phyloP scores from a whole-genome alignment of 2,888 invertebrate species.

The Archaeoteleia sp. region DNA sequence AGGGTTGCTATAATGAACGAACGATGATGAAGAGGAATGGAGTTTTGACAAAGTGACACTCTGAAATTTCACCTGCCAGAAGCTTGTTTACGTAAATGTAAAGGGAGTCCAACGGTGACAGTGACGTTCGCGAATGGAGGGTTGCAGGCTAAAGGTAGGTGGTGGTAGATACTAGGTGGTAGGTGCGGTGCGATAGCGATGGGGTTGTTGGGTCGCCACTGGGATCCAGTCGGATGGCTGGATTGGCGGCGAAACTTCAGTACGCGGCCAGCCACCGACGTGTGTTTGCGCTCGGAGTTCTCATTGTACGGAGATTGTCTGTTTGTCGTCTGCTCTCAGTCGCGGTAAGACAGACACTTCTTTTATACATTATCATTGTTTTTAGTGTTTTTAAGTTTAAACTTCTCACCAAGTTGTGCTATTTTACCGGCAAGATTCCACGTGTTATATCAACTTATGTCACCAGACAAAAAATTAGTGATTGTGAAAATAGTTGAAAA shows the following conservation, averaged over 20 bases:
- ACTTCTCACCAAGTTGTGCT: not conserved
- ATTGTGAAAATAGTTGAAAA: too few relatives aligned
- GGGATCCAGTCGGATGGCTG: constrained; percentile 59
- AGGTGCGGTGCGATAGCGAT: constrained; percentile 40
- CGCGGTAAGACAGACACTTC: constrained; percentile 18
- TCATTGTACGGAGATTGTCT: constrained; percentile 3
- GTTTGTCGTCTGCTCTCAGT: constrained; percentile 10
- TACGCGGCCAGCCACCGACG: constrained; percentile 73
- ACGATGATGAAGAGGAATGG: constrained; percentile 34
- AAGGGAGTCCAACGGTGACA: constrained; percentile 43
- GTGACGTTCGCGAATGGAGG: constrained; percentile 42
- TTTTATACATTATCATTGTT: not conserved
- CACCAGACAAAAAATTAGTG: too few relatives aligned
- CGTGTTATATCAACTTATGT: too few relatives aligned
- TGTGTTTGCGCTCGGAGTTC: constrained; percentile 54
- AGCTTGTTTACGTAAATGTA: constrained; percentile 44
- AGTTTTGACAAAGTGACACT: constrained; percentile 41
- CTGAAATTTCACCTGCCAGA: constrained; percentile 41
- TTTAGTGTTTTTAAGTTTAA: not conserved
- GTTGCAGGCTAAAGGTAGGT: constrained; percentile 32
- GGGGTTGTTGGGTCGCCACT: constrained; percentile 48
- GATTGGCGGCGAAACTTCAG: constrained; percentile 70
- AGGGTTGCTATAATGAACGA: constrained; percentile 26
- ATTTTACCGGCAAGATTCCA: too few relatives aligned
- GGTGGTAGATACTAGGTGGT: constrained; percentile 41